Base-by-base conservation (phyloP, 2,888 invertebrate species). In the Colletes collaris region DNA sequence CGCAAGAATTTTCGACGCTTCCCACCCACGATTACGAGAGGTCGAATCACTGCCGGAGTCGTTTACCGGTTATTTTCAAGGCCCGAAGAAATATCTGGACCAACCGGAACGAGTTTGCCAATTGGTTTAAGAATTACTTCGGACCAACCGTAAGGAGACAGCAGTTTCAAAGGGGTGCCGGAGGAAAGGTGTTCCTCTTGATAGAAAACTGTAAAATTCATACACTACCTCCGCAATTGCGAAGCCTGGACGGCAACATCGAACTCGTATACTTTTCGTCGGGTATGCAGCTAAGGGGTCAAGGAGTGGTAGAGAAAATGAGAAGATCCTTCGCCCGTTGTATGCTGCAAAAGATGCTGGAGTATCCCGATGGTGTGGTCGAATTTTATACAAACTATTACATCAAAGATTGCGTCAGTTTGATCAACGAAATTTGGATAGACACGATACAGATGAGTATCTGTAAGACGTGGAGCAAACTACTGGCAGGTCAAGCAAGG, bases 381-480 rank as follows among this genome's bases (percentile, higher is more conserved):
- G 40, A 59, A 40, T 59, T 59, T 59, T 16, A 59, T 11, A 4
- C 8, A 5, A 59, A 59, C 4, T 59, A 59, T 16, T 40, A 59
- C 40, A 8, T 59, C 10, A 59, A 13, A 4, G 40, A 59, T 40
- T 59, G 59, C 7, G 10, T 59, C 4, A n/a, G 16, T 40, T 59
- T 59, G 4, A 16, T 59, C 4, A n/a, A 40, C 3, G 40, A 59
- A 8, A 40, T 40, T 0, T 59, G 59, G 59, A 4, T n/a, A 44
- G 59, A 59, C 4, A 16, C 10, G 10, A 46, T 46, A 46, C 44
- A 46, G 10, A 46, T 46, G 10, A 8, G 44, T 46, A 46, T 46
- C 3, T 46, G 44, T 46, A 46, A 46, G 10, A 8, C 8, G 2
- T 46, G 44, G 7, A 46, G 44, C 8, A 46, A 46, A 46, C 8